phyloP scores from a whole-genome alignment of 1,140 invertebrate genomes.

The Stegodyphus dumicola region DNA sequence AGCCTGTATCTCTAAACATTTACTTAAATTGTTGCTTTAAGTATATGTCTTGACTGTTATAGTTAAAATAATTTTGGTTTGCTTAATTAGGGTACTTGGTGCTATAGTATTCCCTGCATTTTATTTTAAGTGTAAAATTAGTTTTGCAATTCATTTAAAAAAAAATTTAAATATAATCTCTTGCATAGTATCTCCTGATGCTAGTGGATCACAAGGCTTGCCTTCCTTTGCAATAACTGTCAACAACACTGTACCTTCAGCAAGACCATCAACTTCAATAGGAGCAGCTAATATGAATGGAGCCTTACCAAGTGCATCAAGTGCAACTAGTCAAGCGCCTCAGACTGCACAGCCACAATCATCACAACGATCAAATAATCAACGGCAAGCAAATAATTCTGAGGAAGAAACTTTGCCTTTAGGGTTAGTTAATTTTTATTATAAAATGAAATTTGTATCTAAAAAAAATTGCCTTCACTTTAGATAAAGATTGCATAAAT shows the following conservation, averaged over 20 bases:
- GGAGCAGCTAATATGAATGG: slow-evolving; percentile 35
- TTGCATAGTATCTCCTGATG: slow-evolving; percentile 44
- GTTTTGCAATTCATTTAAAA: not conserved
- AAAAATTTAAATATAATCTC: not conserved
- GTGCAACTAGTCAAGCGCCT: slow-evolving; percentile 62
- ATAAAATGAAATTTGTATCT: not conserved
- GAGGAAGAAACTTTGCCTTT: slow-evolving; percentile 82
- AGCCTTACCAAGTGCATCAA: slow-evolving; percentile 40
- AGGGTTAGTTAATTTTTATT: slow-evolving; percentile 69
- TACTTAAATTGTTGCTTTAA: too few relatives aligned
- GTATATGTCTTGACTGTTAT: too few relatives aligned
- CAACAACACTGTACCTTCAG: slow-evolving; percentile 25
- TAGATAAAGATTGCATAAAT: too few relatives aligned
- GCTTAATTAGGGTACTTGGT: too few relatives aligned
- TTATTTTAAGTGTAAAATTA: not conserved
- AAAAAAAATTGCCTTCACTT: too few relatives aligned
- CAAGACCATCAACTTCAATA: slow-evolving; percentile 32
- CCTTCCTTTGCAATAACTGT: slow-evolving; percentile 44
- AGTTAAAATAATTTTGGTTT: too few relatives aligned
- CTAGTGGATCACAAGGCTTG: not conserved
- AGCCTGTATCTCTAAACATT: too few relatives aligned
- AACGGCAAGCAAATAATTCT: slow-evolving; percentile 64
- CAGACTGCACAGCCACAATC: slow-evolving; percentile 37
- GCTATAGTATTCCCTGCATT: too few relatives aligned
- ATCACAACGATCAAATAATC: slow-evolving; percentile 8